These are phyloP conservation scores for Lepus europaeus DNA, from an alignment of 2,113 vertebrate species.

Conservation along the genomic window DNA sequence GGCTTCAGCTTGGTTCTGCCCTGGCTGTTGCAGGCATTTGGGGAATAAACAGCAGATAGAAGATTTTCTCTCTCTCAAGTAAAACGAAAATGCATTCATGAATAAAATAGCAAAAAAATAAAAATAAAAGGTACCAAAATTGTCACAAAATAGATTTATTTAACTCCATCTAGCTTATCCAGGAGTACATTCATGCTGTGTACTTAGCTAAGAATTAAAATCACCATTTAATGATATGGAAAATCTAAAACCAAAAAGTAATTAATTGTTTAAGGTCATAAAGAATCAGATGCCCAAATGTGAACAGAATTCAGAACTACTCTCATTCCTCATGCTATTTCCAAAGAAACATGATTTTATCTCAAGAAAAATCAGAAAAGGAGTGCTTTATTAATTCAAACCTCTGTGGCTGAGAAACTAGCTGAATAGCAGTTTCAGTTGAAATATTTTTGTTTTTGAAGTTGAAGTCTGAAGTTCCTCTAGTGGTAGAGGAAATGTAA, in stretches of 20 bases:
- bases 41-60: too few species aligned
- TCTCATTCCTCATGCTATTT: slow-evolving; percentile 18
- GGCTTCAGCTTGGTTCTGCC: too few species aligned
- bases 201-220: slow-evolving; percentile 45
- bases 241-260: slow-evolving; percentile 46
- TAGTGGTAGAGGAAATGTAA: background rate
- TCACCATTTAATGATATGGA: slow-evolving; percentile 8
- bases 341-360: slow-evolving; percentile 50
- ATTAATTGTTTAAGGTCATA: slow-evolving; percentile 33
- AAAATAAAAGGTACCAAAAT: background rate
- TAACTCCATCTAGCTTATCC: slow-evolving; percentile 22
- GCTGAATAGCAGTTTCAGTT: background rate
- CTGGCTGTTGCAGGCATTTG: too few species aligned
- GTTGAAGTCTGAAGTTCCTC: slow-evolving; percentile 25
- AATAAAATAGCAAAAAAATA: too few species aligned
- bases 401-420: slow-evolving; percentile 39
- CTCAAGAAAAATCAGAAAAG: slow-evolving; percentile 34
- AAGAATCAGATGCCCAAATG: slow-evolving; percentile 53
- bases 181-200: background rate
- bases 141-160: slow-evolving; percentile 39
- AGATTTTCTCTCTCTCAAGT: too few species aligned
- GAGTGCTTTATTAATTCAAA: background rate
- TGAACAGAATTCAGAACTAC: slow-evolving; percentile 54
- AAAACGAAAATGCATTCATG: too few species aligned
- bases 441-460: slow-evolving; percentile 56